Percentiles rank a stretch among this genome's conserved stretches.
phyloP scores from a whole-genome alignment of 2,797 vertebrate species.

The Rhadinocentrus ornatus region DNA sequence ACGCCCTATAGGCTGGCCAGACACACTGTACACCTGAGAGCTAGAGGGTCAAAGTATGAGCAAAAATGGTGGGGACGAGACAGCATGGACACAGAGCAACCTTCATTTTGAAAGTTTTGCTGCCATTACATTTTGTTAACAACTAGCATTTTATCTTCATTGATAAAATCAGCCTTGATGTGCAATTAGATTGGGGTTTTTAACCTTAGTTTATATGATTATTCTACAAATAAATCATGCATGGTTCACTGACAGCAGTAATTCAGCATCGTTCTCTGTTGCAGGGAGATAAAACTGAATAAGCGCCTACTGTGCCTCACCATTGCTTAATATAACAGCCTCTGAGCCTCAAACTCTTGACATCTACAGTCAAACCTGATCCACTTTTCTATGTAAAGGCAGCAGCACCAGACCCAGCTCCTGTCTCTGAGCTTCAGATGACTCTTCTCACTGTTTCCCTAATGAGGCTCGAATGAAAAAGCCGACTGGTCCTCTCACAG shows the following conservation, averaged over 20 bases:
- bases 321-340: conserved; percentile 49
- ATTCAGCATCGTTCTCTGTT: conserved; percentile 34
- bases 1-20: conserved; percentile 70
- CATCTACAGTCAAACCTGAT: conserved; percentile 55
- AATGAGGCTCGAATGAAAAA: conserved; percentile 74
- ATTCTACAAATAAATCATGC: conserved; percentile 58
- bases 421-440: conserved; percentile 59
- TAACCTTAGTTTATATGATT: conserved; percentile 55
- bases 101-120: conserved; percentile 32
- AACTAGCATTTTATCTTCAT: conserved; percentile 47
- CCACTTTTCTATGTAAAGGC: conserved; percentile 39
- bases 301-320: conserved; percentile 22
- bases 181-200: conserved; percentile 54
- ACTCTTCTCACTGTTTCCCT: conserved; percentile 71
- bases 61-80: conserved; percentile 13
- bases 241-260: conserved; percentile 40
- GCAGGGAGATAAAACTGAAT: conserved; percentile 41
- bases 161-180: conserved; percentile 58
- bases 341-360: conserved; percentile 53
- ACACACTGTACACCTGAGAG: conserved; percentile 73
- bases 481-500: conserved; percentile 71
- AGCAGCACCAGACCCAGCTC: conserved; percentile 53
- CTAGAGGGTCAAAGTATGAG: conserved; percentile 40
- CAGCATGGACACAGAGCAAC: conserved; percentile 5
- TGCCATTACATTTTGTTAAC: conserved; percentile 31